Evolutionary conservation across 2,888 invertebrate genomes (phyloP).

Genomic region (Lamellibrachia satsuma): DNA sequence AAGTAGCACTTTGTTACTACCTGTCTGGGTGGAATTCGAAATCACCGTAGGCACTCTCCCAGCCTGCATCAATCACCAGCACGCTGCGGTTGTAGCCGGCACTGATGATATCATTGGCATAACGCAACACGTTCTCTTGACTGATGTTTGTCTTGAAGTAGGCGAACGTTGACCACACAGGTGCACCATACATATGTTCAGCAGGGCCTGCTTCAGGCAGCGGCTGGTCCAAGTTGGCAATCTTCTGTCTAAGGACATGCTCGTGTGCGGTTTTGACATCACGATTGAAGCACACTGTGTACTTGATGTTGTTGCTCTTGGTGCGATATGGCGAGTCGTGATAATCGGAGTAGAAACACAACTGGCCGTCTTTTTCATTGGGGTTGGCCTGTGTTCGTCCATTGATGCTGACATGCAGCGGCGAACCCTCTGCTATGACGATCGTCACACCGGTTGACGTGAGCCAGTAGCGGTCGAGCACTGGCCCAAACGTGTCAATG

Average conservation of each 20-base stretch:
- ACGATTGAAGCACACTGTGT: conserved; percentile 73
- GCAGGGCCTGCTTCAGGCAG: conserved; percentile 75
- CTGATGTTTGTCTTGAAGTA: conserved; percentile 76
- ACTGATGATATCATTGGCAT: conserved; percentile 43
- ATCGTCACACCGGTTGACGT: conserved; percentile 17
- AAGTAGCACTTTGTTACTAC: conserved; percentile 51
- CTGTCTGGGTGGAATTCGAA: conserved; percentile 76
- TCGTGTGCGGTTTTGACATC: conserved; percentile 74
- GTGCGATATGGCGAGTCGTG: conserved; percentile 6
- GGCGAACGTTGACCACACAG: conserved; percentile 90
- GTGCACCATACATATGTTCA: conserved; percentile 77
- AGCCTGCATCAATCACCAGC: conserved; percentile 22
- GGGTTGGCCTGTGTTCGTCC: too few species aligned
- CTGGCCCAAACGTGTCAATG: conserved; percentile 54
- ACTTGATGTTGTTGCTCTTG: conserved; percentile 54
- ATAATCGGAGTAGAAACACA: conserved; percentile 17
- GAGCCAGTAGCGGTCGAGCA: conserved; percentile 67
- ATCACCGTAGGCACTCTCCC: conserved; percentile 74
- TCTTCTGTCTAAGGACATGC: conserved; percentile 73
- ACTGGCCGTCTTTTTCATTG: neutral
- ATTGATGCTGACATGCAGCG: conserved; percentile 24
- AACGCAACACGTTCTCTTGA: conserved; percentile 65
- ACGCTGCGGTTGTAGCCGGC: conserved; percentile 41
- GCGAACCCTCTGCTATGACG: conserved; percentile 19
- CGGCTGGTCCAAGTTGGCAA: conserved; percentile 44